Conservation (phyloP, 1,140 invertebrate species). For the Fopius arisanus region DNA sequence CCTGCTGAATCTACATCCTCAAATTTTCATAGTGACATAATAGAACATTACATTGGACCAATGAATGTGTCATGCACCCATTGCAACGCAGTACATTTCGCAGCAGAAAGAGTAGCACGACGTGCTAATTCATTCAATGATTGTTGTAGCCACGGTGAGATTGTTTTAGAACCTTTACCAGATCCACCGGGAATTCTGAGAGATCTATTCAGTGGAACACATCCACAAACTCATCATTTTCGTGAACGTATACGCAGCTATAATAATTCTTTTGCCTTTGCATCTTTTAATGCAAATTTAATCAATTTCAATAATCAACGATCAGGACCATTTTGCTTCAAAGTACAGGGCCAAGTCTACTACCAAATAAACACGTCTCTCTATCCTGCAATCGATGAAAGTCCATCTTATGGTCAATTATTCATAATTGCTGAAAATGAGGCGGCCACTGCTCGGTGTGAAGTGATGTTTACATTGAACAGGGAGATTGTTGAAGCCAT, state of each 20-base stretch:
- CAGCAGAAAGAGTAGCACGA: not conserved
- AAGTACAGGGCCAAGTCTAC: slow-evolving; percentile 4
- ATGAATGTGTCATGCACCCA: slow-evolving; percentile 14
- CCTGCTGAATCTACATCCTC: not conserved
- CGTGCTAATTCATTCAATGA: not conserved
- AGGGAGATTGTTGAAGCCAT: not conserved
- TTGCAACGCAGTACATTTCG: slow-evolving; percentile 19
- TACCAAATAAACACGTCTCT: slow-evolving; percentile 1
- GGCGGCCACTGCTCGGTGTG: not conserved
- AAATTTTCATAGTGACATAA: not conserved
- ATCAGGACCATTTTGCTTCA: slow-evolving; percentile 4
- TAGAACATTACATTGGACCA: not conserved
- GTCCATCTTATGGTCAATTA: not conserved
- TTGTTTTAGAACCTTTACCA: not conserved
- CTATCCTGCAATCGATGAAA: not conserved
- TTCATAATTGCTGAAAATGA: not conserved
- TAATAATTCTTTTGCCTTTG: slow-evolving; percentile 15
- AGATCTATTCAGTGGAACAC: slow-evolving; percentile 1
- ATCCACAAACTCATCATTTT: slow-evolving; percentile 1
- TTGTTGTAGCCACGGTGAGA: slow-evolving; percentile 14
- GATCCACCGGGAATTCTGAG: not conserved
- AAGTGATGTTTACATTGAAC: not conserved
- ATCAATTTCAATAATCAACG: not conserved
- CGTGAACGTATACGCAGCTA: not conserved
- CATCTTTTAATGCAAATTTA: slow-evolving; percentile 19